These are phyloP conservation scores for Xenopus tropicalis DNA, from an alignment of 2,113 vertebrate species.

Conservation along the genomic window DNA sequence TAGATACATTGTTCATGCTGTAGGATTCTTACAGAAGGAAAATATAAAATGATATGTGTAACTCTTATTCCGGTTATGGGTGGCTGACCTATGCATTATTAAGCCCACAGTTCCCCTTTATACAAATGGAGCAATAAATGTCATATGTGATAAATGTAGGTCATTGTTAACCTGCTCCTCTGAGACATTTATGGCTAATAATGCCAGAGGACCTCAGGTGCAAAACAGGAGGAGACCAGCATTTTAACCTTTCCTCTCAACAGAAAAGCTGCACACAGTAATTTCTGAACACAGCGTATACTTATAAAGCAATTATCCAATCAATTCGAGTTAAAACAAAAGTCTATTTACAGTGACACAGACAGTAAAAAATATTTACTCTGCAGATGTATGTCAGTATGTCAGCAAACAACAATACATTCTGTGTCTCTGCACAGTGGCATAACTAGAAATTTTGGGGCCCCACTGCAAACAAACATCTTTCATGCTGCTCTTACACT, in stretches of 20 bases:
- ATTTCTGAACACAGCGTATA: slow-evolving; percentile 24
- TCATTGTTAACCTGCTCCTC: slow-evolving; percentile 32
- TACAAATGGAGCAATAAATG: slow-evolving; percentile 36
- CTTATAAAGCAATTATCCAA: slow-evolving; percentile 13
- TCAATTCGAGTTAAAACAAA: background rate
- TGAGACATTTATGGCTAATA: slow-evolving; percentile 31
- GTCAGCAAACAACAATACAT: too few species aligned
- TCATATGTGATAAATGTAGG: slow-evolving; percentile 39
- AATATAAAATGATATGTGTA: slow-evolving; percentile 4
- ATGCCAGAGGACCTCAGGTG: slow-evolving; percentile 30
- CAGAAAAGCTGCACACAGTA: slow-evolving; percentile 10
- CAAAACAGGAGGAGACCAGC: slow-evolving; percentile 24
- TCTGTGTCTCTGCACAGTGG: too few species aligned
- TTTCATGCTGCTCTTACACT: too few species aligned
- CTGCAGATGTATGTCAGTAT: too few species aligned
- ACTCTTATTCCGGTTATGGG: background rate
- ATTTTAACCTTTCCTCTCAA: slow-evolving; percentile 18
- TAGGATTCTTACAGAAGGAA: background rate
- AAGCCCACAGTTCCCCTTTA: slow-evolving; percentile 5
- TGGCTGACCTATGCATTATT: slow-evolving; percentile 15
- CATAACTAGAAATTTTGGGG: too few species aligned
- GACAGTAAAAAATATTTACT: too few species aligned
- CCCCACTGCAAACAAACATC: too few species aligned
- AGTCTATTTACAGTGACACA: too few species aligned
- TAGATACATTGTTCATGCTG: background rate